These are phyloP conservation scores for Xylota sylvarum DNA, from an alignment of 2,888 invertebrate species.

Conservation along the genomic window DNA sequence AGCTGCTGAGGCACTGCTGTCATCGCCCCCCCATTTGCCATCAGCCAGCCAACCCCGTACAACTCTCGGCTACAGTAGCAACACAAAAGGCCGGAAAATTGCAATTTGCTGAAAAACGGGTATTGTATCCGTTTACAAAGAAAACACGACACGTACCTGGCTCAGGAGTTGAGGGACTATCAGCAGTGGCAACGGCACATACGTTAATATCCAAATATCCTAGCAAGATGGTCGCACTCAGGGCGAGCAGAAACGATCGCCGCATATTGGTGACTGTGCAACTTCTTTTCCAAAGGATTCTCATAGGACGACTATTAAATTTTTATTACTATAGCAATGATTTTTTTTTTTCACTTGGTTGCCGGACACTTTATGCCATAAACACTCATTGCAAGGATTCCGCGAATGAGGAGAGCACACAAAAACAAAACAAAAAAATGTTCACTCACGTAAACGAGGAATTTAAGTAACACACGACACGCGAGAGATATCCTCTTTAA, in stretches of 20 bases:
- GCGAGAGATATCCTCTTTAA: slow-evolving; percentile 66
- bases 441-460: slow-evolving; percentile 14
- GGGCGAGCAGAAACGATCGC: slow-evolving; percentile 53
- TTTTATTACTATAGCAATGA: background rate
- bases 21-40: background rate
- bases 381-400: slow-evolving; percentile 50
- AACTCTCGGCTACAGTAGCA: background rate
- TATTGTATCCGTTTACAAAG: slow-evolving; percentile 61
- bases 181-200: slow-evolving; percentile 56
- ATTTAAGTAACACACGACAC: slow-evolving; percentile 44
- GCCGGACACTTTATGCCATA: slow-evolving; percentile 8
- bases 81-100: slow-evolving; percentile 71
- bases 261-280: slow-evolving; percentile 56
- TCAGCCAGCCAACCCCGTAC: background rate
- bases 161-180: slow-evolving; percentile 78
- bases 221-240: slow-evolving; percentile 65
- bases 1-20: slow-evolving; percentile 22
- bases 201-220: slow-evolving; percentile 76
- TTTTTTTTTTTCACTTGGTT: slow-evolving; percentile 33
- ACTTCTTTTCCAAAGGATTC: slow-evolving; percentile 43
- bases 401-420: background rate
- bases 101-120: slow-evolving; percentile 60
- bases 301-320: slow-evolving; percentile 25
- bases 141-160: slow-evolving; percentile 77
- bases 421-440: slow-evolving; percentile 15